Evolutionary conservation across 2,113 vertebrate species (phyloP).

Genomic region (Nerophis ophidion): DNA sequence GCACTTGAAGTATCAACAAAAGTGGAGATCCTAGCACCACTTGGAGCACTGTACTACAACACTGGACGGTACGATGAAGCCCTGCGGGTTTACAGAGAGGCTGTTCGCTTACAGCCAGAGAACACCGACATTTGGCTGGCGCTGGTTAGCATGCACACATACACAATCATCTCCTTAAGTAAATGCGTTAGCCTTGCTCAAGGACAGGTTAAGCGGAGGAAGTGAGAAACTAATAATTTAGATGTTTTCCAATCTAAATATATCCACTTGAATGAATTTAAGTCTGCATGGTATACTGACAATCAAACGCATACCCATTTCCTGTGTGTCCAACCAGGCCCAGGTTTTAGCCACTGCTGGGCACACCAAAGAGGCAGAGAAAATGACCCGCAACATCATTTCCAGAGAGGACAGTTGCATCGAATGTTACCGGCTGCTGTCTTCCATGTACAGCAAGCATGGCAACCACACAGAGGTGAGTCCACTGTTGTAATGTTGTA

Average conservation of each 20-base stretch:
- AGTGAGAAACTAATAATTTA: too few species aligned
- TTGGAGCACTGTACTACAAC: conserved; percentile 95
- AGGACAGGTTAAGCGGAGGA: too few species aligned
- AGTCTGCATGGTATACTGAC: background rate
- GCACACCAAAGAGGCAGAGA: conserved; percentile 77
- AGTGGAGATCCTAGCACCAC: conserved; percentile 82
- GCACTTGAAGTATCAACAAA: conserved; percentile 82
- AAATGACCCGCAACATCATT: conserved; percentile 80
- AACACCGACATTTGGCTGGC: conserved; percentile 85
- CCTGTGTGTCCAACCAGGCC: conserved; percentile 67
- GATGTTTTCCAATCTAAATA: too few species aligned
- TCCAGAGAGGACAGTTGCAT: conserved; percentile 74
- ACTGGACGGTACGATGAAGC: conserved; percentile 87
- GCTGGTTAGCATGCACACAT: conserved; percentile 71
- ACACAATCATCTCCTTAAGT: too few species aligned
- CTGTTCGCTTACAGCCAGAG: conserved; percentile 74
- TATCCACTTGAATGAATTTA: background rate
- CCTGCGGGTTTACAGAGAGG: conserved; percentile 84
- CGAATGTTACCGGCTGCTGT: conserved; percentile 90
- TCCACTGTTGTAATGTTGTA: background rate
- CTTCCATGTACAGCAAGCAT: conserved; percentile 89
- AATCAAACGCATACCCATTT: background rate
- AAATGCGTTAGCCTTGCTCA: too few species aligned
- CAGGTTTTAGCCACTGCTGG: conserved; percentile 89
- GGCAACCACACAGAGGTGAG: conserved; percentile 81